These are phyloP conservation scores for Nasonia giraulti DNA, from an alignment of 1,140 invertebrate species.

Conservation along the genomic window DNA sequence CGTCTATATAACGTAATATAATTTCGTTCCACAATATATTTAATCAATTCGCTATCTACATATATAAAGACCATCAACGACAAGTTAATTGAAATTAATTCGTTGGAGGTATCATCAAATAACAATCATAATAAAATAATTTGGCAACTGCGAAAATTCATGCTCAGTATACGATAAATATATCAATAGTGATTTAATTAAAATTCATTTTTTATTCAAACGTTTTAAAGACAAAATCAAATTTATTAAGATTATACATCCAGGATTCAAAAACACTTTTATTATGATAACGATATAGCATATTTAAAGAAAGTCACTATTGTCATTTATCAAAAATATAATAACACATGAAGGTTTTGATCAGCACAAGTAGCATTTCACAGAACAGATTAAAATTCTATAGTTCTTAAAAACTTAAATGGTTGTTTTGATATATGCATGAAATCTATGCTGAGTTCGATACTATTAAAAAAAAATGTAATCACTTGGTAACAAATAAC, in stretches of 20 bases:
- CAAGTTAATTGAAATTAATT: neutral
- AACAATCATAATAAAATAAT: neutral
- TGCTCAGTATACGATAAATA: neutral
- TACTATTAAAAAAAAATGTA: too few relatives aligned
- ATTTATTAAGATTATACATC: neutral
- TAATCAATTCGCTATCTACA: slow-evolving; percentile 2
- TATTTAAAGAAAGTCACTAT: neutral
- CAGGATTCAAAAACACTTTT: neutral
- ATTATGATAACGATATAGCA: neutral
- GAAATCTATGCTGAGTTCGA: neutral
- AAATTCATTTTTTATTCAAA: neutral
- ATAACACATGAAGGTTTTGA: neutral
- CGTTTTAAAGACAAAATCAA: too few relatives aligned
- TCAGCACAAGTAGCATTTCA: neutral
- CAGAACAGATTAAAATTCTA: neutral
- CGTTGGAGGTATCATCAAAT: neutral
- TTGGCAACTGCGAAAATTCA: neutral
- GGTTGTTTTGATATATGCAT: neutral
- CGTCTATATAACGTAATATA: slow-evolving; percentile 56
- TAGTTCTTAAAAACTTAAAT: neutral
- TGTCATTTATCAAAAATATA: neutral
- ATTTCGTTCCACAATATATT: slow-evolving; percentile 50
- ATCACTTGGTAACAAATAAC: too few relatives aligned
- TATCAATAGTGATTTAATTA: slow-evolving; percentile 4
- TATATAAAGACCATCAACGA: neutral